Base-by-base conservation (phyloP, 53 echinoderm and acorn worm species). In the Apostichopus leukothele region DNA sequence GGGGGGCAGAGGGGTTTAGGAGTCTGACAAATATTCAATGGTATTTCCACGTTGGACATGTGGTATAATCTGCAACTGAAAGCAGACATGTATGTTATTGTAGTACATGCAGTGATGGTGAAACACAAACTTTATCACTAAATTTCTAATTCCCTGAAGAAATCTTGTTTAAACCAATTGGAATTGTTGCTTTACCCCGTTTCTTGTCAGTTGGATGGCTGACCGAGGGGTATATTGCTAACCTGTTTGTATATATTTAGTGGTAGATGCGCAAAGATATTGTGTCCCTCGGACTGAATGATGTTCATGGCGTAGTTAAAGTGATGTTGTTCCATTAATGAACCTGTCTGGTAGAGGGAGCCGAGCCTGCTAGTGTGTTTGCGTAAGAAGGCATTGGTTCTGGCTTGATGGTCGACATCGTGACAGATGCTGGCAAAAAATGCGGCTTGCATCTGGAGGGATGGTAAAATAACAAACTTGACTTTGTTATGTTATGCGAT, bases 301-400 rank as follows among this genome's bases (percentile, higher is more conserved):
- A 96, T 91, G 80, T 75, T 89, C 79, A 96, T 89, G 23, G 84
- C 92, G 67, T 91, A 83, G 67, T 91, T 93, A 83, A 92, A 92
- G 91, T 98, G 98, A 84, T 98, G 95, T 4, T 96, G 88, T 74
- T 98, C 98, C 89, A 98, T 79, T 25, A 92, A 91, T 63, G 98
- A 93, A 10, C 93, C 89, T n/a, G 98, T 90, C 10, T 85, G 60
- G 86, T 98, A 98, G 8, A 98, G 91, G 12, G 90, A 71, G 7
- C 93, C 94, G 14, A 98, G 89, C 12, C 91, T 90, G 13, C 94
- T 94, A 25, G 88, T 90, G 76, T 91, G 96, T 88, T 93, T 95
- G 19, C 90, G 92, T 19, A 92, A 91, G 93, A 96, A 95, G 80
- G 90, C 57, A 81, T 98, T 98, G 90, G 92, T 93, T 75, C 89